Evolutionary conservation across 2,888 invertebrate genomes (phyloP), one percentile per base, ranked within the genome.

Genomic region (Chromoteleia sp.): DNA sequence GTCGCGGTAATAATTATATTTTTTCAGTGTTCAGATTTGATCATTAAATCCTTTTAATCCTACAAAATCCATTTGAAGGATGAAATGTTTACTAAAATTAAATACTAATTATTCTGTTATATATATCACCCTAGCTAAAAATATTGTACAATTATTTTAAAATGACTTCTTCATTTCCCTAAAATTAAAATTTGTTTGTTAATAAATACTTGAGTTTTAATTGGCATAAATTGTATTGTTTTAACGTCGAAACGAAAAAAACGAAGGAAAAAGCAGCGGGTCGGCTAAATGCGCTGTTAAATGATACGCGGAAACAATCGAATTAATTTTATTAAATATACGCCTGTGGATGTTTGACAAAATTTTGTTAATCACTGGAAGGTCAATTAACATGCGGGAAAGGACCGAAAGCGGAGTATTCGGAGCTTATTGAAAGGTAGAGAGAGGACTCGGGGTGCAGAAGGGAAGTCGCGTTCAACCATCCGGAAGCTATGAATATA

Each of bases 401-500:
- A 82, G 77, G 78, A 81, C 78, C 81, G 25, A 75, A 74, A 79
- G 75, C 75, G 43, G 78, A 74, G 78, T 75, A 75, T 82, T 79
- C 76, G 79, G 48, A 82, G 79, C 79, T 82, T 73, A 82, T 79
- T 82, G 79, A 76, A 58, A 71, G 78, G 80, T 50, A 81, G 78
- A 73, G 54, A 33, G 70, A 41, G 71, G 65, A 63, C 68, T 67
- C 67, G 73, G 82, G 61, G 74, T 65, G 65, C 48, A 54, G 80
- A 77, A 58, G 77, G 86, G 85, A 86, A 89, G 88, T 87, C 86
- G 87, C 86, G 89, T 87, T 89, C 89, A 88, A 90, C 89, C 90
- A 91, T 90, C 89, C 90, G 90, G 89, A 90, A 91, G 90, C 90
- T 90, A 91, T 91, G 90, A 91, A 91, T 91, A 90, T 90, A 91